Conservation (phyloP, 2,888 invertebrate species). For the Drosophila barbarae region DNA sequence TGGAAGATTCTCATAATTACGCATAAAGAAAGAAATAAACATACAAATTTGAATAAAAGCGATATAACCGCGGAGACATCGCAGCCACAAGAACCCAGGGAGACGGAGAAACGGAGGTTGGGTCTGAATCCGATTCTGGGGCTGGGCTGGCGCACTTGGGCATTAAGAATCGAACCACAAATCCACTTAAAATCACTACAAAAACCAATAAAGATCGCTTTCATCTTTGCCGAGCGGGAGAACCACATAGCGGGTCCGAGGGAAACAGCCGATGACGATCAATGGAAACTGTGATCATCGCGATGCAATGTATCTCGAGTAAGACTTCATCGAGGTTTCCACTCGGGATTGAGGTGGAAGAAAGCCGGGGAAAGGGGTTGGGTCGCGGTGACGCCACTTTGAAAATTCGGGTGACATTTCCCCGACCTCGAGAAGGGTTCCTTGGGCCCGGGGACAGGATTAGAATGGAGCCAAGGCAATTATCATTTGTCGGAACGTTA, state of each 20-base stretch:
- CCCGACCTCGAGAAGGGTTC: conserved; percentile 10
- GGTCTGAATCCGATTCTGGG: conserved; percentile 25
- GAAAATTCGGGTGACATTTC: conserved; percentile 64
- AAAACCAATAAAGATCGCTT: conserved; percentile 73
- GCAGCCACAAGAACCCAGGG: conserved; percentile 15
- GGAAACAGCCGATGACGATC: conserved; percentile 56
- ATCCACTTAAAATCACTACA: conserved; percentile 77
- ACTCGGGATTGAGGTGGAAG: conserved; percentile 14
- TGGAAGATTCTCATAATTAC: conserved; percentile 69
- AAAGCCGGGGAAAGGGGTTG: conserved; percentile 42
- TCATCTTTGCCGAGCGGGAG: conserved; percentile 61
- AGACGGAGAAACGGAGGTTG: conserved; percentile 20
- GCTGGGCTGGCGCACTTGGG: conserved; percentile 73
- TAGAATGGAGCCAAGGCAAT: conserved; percentile 77
- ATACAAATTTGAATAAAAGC: conserved; percentile 74
- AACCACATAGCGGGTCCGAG: conserved; percentile 21
- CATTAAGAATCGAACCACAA: conserved; percentile 76
- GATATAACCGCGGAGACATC: conserved; percentile 62
- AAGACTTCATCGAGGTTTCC: conserved; percentile 27
- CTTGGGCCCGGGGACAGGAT: conserved; percentile 47
- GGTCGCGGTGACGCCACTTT: conserved; percentile 67
- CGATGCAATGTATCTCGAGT: conserved; percentile 52
- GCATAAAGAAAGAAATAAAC: conserved; percentile 68
- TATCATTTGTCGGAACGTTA: conserved; percentile 74
- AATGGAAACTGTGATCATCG: conserved; percentile 62